Evolutionary conservation across 1,140 invertebrate species (phyloP).

Genomic region (Dryas iulia): DNA sequence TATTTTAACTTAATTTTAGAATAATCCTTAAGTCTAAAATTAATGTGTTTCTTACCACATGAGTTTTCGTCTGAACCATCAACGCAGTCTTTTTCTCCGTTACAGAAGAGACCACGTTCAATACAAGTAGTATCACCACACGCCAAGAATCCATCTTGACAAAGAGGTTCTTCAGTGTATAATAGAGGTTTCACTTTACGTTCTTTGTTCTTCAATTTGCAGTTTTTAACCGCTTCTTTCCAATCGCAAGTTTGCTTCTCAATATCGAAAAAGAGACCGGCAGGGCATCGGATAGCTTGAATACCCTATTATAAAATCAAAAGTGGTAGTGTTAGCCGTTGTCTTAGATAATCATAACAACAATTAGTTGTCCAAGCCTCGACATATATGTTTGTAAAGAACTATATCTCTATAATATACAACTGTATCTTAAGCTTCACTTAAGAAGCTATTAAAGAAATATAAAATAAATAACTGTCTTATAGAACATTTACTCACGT

Average conservation of each 20-base stretch:
- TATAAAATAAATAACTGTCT: not conserved
- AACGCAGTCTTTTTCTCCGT: slow-evolving; percentile 93
- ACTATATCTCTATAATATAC: too few species aligned
- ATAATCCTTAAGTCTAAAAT: slow-evolving; percentile 4
- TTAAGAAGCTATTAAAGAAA: not conserved
- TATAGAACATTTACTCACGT: not conserved
- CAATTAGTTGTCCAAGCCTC: not conserved
- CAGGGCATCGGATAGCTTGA: slow-evolving; percentile 95
- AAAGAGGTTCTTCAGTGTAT: slow-evolving; percentile 95
- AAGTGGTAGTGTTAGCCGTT: not conserved
- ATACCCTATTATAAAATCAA: slow-evolving; percentile 84
- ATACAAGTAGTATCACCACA: slow-evolving; percentile 94
- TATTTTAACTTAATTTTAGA: slow-evolving; percentile 29
- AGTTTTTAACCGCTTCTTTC: slow-evolving; percentile 96
- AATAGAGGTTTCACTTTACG: slow-evolving; percentile 93
- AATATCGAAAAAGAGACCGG: slow-evolving; percentile 96
- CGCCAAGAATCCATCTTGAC: slow-evolving; percentile 91
- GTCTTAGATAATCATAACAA: not conserved
- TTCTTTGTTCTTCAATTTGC: slow-evolving; percentile 94
- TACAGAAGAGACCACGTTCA: slow-evolving; percentile 95
- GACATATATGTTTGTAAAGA: not conserved
- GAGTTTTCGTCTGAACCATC: slow-evolving; percentile 96
- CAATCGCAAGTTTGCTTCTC: slow-evolving; percentile 98
- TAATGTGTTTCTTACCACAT: slow-evolving; percentile 86
- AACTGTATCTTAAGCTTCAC: not conserved